A percentile compares a stretch with the other conserved stretches of the same genome.
These are phyloP conservation scores for Crocuta crocuta DNA, from an alignment of 2,113 vertebrate genomes.

Conservation along the genomic window DNA sequence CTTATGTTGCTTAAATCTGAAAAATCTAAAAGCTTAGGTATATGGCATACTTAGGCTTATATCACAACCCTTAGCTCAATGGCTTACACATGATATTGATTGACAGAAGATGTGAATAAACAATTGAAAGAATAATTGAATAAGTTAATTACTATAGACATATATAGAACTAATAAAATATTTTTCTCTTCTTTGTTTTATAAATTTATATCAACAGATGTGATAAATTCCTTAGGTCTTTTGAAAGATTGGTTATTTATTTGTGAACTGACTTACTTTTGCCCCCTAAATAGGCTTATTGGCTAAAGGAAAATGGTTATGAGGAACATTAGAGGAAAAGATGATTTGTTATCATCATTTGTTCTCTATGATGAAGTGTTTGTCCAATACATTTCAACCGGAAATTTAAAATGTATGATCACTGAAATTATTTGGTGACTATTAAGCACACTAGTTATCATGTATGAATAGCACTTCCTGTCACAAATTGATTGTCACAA, in stretches of 20 bases:
- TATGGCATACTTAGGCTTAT: neutral
- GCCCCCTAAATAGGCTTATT: conserved; percentile 22
- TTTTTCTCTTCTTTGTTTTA: neutral
- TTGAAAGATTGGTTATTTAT: neutral
- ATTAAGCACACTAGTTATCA: conserved; percentile 37
- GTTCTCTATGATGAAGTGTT: conserved; percentile 74
- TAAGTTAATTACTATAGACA: neutral
- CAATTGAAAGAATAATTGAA: neutral
- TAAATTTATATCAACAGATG: neutral
- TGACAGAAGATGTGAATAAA: neutral
- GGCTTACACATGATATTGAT: neutral
- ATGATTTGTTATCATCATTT: conserved; percentile 67
- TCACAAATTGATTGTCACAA: conserved; percentile 56
- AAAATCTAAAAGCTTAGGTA: neutral
- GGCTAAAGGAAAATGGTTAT: conserved; percentile 65
- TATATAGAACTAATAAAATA: neutral
- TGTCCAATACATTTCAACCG: conserved; percentile 76
- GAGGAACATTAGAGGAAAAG: conserved; percentile 42
- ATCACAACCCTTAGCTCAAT: neutral
- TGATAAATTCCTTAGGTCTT: neutral
- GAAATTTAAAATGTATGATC: conserved; percentile 56
- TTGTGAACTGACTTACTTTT: neutral
- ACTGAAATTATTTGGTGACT: conserved; percentile 52
- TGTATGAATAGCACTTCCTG: conserved; percentile 70
- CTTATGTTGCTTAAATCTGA: neutral